Base-by-base conservation (phyloP, 2,797 vertebrate species). In the Amniataba percoides region DNA sequence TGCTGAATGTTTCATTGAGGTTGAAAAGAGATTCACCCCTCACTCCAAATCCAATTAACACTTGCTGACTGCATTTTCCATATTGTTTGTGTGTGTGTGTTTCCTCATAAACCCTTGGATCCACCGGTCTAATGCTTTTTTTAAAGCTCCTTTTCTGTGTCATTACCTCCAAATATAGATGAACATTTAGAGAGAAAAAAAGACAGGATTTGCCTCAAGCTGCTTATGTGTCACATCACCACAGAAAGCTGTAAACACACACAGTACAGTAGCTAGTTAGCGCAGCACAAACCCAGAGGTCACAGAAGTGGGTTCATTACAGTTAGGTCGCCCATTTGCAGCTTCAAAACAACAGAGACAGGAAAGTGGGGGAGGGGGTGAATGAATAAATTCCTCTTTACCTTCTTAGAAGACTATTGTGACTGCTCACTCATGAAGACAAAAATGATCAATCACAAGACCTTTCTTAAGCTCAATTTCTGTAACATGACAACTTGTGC, bases 91-190 rank as follows among this genome's bases (percentile, higher is more conserved):
- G 55, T 42, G 49, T 42, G 23, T 62, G 34, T 57, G 66, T 56
- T 49, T 71, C 53, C 16, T 21, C 69, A 71, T 81, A 83, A 85
- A 88, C 49, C 73, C 63, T 74, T 68, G 57, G 72, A 78, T 81
- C 64, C 73, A 69, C 36, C 62, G 53, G 62, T 82, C 61, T 81
- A 82, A 86, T 82, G 40, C 70, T 51, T 60, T 52, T 80, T 67
- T 60, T 36, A 73, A 88, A 82, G 68, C 75, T 77, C 56, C 27
- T 82, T 88, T 88, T 83, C 70, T 48, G 67, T 83, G 79, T 77
- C 81, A 89, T 90, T 86, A 82, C 76, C 81, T 85, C 67, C 82
- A 88, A 87, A 87, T 87, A 85, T 78, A 85, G 83, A 74, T 61
- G 27, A 81, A 78, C 23, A 49, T 81, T 86, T 78, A 60, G 68